Conservation (phyloP, 2,888 invertebrate species). For the Apantesis nais region DNA sequence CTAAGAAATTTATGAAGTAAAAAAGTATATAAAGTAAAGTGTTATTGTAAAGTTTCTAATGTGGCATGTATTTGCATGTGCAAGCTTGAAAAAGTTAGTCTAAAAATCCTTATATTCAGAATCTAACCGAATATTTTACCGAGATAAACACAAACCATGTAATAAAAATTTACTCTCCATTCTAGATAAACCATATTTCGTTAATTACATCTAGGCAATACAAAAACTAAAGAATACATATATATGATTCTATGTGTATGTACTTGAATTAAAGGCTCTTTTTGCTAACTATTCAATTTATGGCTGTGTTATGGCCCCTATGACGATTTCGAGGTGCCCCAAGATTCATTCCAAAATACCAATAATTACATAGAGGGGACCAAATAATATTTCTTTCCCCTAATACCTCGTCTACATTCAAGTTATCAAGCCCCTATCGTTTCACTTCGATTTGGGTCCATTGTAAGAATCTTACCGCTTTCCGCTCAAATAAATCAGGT, state of each 20-base stretch:
- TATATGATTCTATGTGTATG: background rate
- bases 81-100: background rate
- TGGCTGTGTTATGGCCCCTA: slow-evolving; percentile 27
- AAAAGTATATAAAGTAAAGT: too few relatives aligned
- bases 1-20: too few relatives aligned
- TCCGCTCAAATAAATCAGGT: slow-evolving; percentile 28
- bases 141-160: background rate
- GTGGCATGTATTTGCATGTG: too few relatives aligned
- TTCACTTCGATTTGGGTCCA: slow-evolving; percentile 28
- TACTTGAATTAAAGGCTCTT: slow-evolving; percentile 10
- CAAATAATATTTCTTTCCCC: slow-evolving; percentile 61
- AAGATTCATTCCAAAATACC: slow-evolving; percentile 70
- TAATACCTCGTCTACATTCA: slow-evolving; percentile 47
- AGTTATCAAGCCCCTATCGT: slow-evolving; percentile 30
- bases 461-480: slow-evolving; percentile 34
- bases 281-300: slow-evolving; percentile 20
- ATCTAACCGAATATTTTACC: background rate
- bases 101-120: background rate
- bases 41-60: too few relatives aligned
- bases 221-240: background rate
- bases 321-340: slow-evolving; percentile 45
- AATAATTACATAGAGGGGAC: slow-evolving; percentile 74
- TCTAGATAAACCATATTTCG: background rate
- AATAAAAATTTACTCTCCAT: background rate
- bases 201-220: slow-evolving; percentile 15